Evolutionary conservation across 2,888 invertebrate species (phyloP).

Genomic region (Tinea trinotella): DNA sequence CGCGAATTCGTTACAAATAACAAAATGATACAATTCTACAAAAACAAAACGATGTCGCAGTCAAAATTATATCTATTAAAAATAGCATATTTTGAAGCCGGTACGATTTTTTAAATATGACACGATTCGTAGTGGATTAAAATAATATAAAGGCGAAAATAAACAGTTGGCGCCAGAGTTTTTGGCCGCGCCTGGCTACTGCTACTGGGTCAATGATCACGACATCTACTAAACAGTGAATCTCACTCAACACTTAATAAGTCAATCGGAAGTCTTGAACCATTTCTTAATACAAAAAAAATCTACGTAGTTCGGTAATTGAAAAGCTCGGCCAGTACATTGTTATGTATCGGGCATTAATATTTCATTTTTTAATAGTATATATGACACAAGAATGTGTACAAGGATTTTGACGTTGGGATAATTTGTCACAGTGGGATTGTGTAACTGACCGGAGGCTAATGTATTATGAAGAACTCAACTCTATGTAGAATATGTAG

Average conservation of each 20-base stretch:
- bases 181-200: conserved; percentile 21
- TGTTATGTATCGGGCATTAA: no score
- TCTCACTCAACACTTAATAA: conserved; percentile 3
- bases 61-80: conserved; percentile 24
- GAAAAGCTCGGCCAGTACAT: no score
- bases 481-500: conserved; percentile 1
- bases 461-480: conserved; percentile 6
- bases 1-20: no score
- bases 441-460: background rate
- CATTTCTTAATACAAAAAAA: no score
- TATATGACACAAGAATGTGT: background rate
- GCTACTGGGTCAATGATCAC: conserved; percentile 18
- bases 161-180: conserved; percentile 26
- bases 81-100: conserved; percentile 32
- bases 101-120: conserved; percentile 38
- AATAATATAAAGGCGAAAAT: conserved; percentile 53
- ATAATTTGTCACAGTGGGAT: conserved; percentile 1
- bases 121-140: conserved; percentile 50
- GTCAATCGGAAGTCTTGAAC: background rate
- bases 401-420: background rate
- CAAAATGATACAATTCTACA: background rate
- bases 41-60: background rate
- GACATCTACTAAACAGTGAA: background rate
- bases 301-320: no score
- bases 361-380: no score